phyloP scores from a whole-genome alignment of 2,797 vertebrate genomes.

The Amphiprion clarkii region DNA sequence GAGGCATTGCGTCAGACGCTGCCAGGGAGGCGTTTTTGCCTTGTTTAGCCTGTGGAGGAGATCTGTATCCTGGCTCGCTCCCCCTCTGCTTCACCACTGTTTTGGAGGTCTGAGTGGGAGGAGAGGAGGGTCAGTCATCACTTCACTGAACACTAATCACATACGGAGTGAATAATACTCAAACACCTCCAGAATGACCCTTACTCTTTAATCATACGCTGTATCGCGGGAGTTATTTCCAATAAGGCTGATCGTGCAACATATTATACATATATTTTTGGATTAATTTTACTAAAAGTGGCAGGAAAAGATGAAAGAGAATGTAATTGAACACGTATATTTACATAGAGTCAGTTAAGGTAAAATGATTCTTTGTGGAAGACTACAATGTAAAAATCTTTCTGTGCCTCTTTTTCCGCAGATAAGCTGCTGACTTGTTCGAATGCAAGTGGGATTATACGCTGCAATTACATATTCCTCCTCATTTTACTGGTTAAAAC shows the following conservation, averaged over 20 bases:
- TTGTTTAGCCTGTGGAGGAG: conserved; percentile 58
- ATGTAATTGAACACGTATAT: background rate
- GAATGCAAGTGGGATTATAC: conserved; percentile 37
- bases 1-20: conserved; percentile 47
- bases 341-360: background rate
- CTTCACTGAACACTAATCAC: conserved; percentile 51
- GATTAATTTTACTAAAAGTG: background rate
- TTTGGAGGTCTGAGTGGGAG: conserved; percentile 60
- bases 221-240: background rate
- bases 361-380: background rate
- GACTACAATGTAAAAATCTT: background rate
- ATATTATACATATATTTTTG: background rate
- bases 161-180: conserved; percentile 53
- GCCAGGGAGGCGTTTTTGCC: conserved; percentile 35
- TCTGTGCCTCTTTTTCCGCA: conserved; percentile 44
- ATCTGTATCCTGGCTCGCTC: conserved; percentile 43
- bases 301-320: background rate
- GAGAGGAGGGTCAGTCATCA: conserved; percentile 53
- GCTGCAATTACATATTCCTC: conserved; percentile 32
- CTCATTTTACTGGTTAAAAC: conserved; percentile 47
- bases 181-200: conserved; percentile 24
- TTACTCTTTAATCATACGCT: background rate
- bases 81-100: conserved; percentile 30
- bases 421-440: conserved; percentile 57
- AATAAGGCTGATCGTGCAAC: background rate